phyloP scores from a whole-genome alignment of 1,140 invertebrate species.

The Onthophagus taurus region DNA sequence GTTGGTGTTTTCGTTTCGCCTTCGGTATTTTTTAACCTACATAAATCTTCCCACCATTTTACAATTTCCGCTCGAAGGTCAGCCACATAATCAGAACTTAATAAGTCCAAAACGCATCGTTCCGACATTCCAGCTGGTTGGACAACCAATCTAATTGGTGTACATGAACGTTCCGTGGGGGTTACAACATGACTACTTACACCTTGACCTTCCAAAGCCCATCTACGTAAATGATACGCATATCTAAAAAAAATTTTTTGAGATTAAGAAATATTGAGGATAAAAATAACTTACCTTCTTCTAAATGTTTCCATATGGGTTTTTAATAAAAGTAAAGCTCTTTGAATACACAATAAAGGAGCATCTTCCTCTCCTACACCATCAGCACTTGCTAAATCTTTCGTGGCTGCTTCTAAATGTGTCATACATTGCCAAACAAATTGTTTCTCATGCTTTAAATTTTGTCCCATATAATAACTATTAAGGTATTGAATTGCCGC shows the following conservation, averaged over 20 bases:
- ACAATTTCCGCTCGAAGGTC: conserved; percentile 87
- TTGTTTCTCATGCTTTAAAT: conserved; percentile 81
- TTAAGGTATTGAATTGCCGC: conserved; percentile 90
- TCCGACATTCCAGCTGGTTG: conserved; percentile 79
- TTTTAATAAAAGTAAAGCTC: conserved; percentile 75
- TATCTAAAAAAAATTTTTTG: conserved; percentile 53
- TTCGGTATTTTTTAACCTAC: conserved; percentile 35
- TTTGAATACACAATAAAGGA: conserved; percentile 78
- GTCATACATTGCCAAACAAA: conserved; percentile 89
- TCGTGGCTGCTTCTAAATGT: conserved; percentile 70
- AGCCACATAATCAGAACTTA: conserved; percentile 74
- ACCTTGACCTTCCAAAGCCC: conserved; percentile 71
- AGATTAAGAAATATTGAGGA: background rate
- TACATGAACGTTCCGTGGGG: conserved; percentile 41
- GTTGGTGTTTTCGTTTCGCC: conserved; percentile 5
- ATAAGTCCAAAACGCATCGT: conserved; percentile 63
- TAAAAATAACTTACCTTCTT: conserved; percentile 46
- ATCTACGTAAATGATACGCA: conserved; percentile 74
- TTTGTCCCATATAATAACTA: conserved; percentile 83
- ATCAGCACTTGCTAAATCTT: conserved; percentile 49
- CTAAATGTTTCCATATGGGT: conserved; percentile 89
- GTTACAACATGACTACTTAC: conserved; percentile 63
- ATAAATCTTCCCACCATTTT: conserved; percentile 76
- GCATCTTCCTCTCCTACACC: conserved; percentile 49
- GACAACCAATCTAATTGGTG: conserved; percentile 62